Conservation (phyloP, 2,888 invertebrate species). For the Branchellion lobata region DNA sequence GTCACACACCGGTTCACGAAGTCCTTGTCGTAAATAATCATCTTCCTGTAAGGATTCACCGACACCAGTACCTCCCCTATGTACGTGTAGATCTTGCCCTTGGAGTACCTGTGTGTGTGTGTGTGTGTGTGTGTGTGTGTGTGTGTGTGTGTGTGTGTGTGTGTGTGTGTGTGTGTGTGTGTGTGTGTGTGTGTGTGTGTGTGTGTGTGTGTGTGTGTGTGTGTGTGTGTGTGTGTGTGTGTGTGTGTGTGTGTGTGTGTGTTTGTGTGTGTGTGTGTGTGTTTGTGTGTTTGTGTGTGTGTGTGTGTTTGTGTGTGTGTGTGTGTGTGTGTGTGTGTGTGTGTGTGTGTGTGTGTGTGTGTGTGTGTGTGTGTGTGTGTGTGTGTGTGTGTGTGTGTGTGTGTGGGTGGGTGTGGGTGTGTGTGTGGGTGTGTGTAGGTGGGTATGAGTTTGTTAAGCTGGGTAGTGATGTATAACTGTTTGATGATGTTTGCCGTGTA, state of each 20-base stretch:
- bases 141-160: constrained; percentile 27
- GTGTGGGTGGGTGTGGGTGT: constrained; percentile 2
- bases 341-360: constrained; percentile 5
- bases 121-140: constrained; percentile 29
- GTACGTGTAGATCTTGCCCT: constrained; percentile 85
- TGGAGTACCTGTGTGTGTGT: constrained; percentile 49
- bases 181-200: neutral
- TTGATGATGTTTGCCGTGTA: neutral
- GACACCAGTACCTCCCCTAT: constrained; percentile 89
- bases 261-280: neutral
- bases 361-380: neutral
- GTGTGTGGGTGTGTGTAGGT: constrained; percentile 6
- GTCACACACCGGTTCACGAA: constrained; percentile 72
- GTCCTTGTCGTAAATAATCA: constrained; percentile 85
- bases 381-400: constrained; percentile 15
- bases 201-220: neutral
- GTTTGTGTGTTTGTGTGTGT: neutral
- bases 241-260: neutral
- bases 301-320: constrained; percentile 32
- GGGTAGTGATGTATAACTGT: neutral
- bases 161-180: constrained; percentile 7
- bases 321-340: constrained; percentile 31
- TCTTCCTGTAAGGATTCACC: constrained; percentile 89
- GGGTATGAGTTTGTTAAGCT: neutral
- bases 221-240: neutral